phyloP scores from a whole-genome alignment of 2,888 invertebrate species.

The Chrysomela aeneicollis region DNA sequence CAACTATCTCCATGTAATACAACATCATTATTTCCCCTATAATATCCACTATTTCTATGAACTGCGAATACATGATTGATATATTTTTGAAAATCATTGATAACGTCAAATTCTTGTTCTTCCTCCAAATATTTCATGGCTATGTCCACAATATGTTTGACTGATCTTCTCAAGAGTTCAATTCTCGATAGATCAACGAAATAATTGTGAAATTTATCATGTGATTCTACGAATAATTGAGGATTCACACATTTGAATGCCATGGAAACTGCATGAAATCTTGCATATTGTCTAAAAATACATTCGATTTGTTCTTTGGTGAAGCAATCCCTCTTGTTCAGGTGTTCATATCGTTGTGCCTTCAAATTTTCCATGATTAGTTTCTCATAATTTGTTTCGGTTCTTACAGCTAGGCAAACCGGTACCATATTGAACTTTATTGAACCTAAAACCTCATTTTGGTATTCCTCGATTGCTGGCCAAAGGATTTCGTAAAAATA shows the following conservation, averaged over 20 bases:
- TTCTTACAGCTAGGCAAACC: not conserved
- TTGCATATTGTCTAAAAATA: slow-evolving; percentile 41
- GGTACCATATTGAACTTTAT: not conserved
- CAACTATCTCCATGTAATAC: not conserved
- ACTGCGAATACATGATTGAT: not conserved
- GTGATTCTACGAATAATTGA: slow-evolving; percentile 27
- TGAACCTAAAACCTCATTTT: not conserved
- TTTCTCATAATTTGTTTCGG: not conserved
- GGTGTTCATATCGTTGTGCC: not conserved
- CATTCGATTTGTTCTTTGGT: not conserved
- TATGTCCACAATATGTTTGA: not conserved
- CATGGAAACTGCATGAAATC: slow-evolving; percentile 44
- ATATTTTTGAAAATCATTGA: not conserved
- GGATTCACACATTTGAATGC: slow-evolving; percentile 36
- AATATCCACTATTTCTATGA: not conserved
- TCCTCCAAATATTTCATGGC: not conserved
- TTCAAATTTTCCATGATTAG: not conserved
- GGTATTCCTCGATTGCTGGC: not conserved
- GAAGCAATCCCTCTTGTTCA: not conserved
- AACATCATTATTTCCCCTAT: not conserved
- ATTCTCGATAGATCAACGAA: slow-evolving; percentile 8
- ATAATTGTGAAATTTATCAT: not conserved
- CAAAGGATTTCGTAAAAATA: not conserved
- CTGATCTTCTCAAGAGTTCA: not conserved
- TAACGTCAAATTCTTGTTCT: not conserved